Base-by-base conservation (phyloP, 2,888 invertebrate species). In the Drosophila algonquin region DNA sequence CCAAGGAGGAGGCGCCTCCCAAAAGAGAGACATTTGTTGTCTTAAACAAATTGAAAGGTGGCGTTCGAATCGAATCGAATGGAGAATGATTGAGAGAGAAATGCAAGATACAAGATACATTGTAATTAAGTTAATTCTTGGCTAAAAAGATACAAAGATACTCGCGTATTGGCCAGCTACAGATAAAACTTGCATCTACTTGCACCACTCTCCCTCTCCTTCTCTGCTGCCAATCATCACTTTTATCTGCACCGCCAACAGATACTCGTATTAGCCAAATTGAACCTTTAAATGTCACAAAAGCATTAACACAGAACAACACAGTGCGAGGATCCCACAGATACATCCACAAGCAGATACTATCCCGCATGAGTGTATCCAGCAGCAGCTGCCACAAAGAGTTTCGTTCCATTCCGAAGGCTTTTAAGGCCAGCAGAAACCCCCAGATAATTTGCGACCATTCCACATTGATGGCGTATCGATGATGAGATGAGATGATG, bases 401-500 rank as follows among this genome's bases (percentile, higher is more conserved):
- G 50, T 27, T 27, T 40, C 40, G 40, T 7, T 40, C 40, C 40
- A n/a, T 40, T 14, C 40, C 40, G 73, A 12, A 48, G 53, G 51
- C 79, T 81, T 71, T 75, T 87, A 79, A 79, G 65, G 77, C 76
- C 78, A 76, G 40, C 40, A n/a, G 40, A 40, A n/a, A 40, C n/a
- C 40, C n/a, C 14, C 40, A 40, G 40, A 87, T 85, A 87, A 85
- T 85, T 85, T 85, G 85, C 89, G 87, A 84, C 81, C 89, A 85
- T 85, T 85, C 87, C 81, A 74, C 85, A 74, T 87, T 89, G 85
- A 89, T 85, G 85, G 87, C 87, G 79, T 76, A 89, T 87, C 80
- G 83, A 85, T 83, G 89, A 89, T 77, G 87, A 79, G 89, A 89
- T 77, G 87, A 79, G 84, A 87, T 89, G 89, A 81, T 84, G 87